Evolutionary conservation across 2,888 invertebrate species (phyloP).

Genomic region (Lasioglossum malachurum): DNA sequence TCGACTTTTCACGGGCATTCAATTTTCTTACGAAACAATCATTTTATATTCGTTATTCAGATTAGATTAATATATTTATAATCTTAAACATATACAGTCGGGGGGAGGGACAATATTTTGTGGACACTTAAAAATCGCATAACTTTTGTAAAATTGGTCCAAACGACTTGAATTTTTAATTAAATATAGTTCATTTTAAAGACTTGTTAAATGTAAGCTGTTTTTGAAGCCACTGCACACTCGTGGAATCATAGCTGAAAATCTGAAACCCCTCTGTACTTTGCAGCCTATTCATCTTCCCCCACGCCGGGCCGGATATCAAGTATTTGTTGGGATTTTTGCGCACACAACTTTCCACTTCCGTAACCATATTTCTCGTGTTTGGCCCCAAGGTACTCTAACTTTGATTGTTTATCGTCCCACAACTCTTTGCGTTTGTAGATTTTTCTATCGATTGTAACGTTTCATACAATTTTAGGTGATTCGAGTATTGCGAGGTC

Average conservation of each 20-base stretch:
- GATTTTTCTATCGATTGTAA: not conserved
- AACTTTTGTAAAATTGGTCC: no score
- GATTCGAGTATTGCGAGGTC: constrained; percentile 92
- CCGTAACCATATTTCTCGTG: constrained; percentile 93
- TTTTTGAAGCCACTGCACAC: constrained; percentile 9
- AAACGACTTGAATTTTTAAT: no score
- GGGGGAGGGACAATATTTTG: no score
- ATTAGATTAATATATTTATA: not conserved
- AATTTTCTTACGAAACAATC: not conserved
- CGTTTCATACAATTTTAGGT: constrained; percentile 86
- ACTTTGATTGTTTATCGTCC: not conserved
- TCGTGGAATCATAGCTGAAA: not conserved
- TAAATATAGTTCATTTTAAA: not conserved
- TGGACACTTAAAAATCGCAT: no score
- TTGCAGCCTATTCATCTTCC: constrained; percentile 92
- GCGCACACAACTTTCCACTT: constrained; percentile 96
- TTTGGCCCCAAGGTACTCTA: constrained; percentile 92
- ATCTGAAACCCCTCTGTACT: not conserved
- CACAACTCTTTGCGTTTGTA: not conserved
- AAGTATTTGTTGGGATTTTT: constrained; percentile 96
- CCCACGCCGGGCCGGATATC: constrained; percentile 95
- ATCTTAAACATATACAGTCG: not conserved
- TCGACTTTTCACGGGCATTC: not conserved
- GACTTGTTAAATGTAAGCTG: not conserved
- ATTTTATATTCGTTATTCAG: not conserved